Evolutionary conservation across 2,113 vertebrate genomes (phyloP).

Genomic region (Raphicerus campestris): DNA sequence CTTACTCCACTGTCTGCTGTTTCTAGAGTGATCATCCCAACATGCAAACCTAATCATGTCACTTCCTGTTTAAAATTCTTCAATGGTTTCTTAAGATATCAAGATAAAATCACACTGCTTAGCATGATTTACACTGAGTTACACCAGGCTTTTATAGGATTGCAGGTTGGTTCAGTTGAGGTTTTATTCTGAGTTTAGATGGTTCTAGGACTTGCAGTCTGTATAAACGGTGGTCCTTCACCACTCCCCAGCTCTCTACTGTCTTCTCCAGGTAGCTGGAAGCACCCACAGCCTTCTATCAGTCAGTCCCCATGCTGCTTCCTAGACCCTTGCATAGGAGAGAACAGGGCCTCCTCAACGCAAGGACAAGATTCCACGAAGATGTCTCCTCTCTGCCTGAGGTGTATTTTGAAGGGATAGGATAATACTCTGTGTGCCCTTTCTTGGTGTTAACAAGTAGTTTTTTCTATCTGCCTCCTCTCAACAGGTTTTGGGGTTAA

Average conservation of each 20-base stretch:
- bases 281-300: background rate
- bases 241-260: background rate
- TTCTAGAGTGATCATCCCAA: background rate
- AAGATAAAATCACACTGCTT: background rate
- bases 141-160: background rate
- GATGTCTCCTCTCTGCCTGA: background rate
- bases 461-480: background rate
- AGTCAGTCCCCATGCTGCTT: background rate
- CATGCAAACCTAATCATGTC: background rate
- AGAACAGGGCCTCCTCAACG: background rate
- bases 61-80: background rate
- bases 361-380: background rate
- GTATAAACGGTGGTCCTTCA: background rate
- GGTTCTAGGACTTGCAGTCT: background rate
- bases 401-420: background rate
- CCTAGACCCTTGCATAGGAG: background rate
- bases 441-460: background rate
- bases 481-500: background rate
- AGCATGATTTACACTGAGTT: background rate
- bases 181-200: slow-evolving; percentile 20
- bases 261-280: background rate
- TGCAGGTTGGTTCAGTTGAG: background rate
- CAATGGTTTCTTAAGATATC: background rate
- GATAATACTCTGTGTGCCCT: background rate
- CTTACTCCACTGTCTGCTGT: background rate